A percentile compares a stretch with the other conserved stretches of the same genome.
Conservation (phyloP, 2,888 invertebrate species). For the Lordiphosa fenestrarum region DNA sequence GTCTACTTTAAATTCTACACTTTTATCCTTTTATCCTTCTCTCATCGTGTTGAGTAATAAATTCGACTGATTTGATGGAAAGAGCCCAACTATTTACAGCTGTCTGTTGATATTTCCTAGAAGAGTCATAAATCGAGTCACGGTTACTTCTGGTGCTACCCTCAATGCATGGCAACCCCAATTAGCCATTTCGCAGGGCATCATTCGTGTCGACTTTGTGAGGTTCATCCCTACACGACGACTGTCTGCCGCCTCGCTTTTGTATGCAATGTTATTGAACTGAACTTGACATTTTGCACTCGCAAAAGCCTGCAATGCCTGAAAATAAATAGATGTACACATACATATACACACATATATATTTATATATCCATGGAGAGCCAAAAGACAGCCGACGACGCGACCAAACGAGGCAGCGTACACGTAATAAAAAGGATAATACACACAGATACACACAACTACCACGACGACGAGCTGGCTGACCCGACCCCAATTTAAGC, state of each 20-base stretch:
- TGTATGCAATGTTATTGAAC: constrained; percentile 76
- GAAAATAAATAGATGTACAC: constrained; percentile 1
- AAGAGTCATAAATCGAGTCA: too few species aligned
- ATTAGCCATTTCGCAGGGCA: too few species aligned
- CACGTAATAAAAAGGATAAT: constrained; percentile 69
- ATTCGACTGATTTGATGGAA: too few species aligned
- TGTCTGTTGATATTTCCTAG: not conserved
- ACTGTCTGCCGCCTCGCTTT: constrained; percentile 10
- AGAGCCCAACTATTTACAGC: not conserved
- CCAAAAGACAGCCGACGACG: not conserved
- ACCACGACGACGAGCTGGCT: constrained; percentile 21
- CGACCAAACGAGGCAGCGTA: constrained; percentile 19
- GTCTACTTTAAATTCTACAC: too few species aligned
- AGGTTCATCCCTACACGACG: too few species aligned
- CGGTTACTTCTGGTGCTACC: too few species aligned
- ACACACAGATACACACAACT: constrained; percentile 25
- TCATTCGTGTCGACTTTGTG: too few species aligned
- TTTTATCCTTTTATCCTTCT: too few species aligned
- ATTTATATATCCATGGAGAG: not conserved
- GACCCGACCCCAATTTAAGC: constrained; percentile 65
- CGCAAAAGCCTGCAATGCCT: constrained; percentile 18
- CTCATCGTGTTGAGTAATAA: too few species aligned
- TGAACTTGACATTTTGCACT: constrained; percentile 79
- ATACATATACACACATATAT: too few species aligned
- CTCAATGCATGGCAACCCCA: too few species aligned